phyloP scores from a whole-genome alignment of 2,113 vertebrate genomes.

The Cynopterus brachyotis region DNA sequence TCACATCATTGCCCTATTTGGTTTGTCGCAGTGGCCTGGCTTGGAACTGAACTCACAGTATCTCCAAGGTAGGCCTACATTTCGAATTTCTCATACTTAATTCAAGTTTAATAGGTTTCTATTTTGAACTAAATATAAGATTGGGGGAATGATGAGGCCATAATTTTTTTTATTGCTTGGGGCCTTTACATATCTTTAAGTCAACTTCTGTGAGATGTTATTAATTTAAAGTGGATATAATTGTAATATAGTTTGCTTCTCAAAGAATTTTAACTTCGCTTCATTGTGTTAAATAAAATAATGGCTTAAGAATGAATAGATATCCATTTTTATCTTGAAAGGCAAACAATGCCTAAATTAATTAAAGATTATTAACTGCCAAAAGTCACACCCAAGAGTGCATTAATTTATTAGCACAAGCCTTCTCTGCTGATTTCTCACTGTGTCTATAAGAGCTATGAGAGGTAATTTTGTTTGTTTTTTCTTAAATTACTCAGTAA shows the following conservation, averaged over 20 bases:
- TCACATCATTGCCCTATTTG: neutral
- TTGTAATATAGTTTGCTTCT: neutral
- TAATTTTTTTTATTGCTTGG: neutral
- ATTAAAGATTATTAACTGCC: slow-evolving; percentile 49
- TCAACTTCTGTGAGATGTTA: neutral
- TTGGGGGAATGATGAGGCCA: neutral
- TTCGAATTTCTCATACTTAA: neutral
- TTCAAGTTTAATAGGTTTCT: neutral
- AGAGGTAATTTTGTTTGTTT: slow-evolving; percentile 29
- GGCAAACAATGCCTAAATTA: slow-evolving; percentile 29
- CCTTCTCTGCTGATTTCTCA: neutral
- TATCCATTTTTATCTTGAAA: slow-evolving; percentile 36
- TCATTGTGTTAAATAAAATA: neutral
- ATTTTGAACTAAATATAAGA: neutral
- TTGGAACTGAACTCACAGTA: neutral
- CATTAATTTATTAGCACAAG: neutral
- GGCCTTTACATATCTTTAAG: neutral
- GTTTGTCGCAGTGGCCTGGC: neutral
- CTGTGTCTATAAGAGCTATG: neutral
- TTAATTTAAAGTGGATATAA: slow-evolving; percentile 19
- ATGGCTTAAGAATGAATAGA: slow-evolving; percentile 10
- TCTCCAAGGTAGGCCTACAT: neutral
- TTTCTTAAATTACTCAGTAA: neutral
- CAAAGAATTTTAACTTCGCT: neutral
- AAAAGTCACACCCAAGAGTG: neutral